Evolutionary conservation across 2,797 vertebrate species (phyloP), one percentile per base, ranked within the genome.

Genomic region (Phyllotis vaccarum): DNA sequence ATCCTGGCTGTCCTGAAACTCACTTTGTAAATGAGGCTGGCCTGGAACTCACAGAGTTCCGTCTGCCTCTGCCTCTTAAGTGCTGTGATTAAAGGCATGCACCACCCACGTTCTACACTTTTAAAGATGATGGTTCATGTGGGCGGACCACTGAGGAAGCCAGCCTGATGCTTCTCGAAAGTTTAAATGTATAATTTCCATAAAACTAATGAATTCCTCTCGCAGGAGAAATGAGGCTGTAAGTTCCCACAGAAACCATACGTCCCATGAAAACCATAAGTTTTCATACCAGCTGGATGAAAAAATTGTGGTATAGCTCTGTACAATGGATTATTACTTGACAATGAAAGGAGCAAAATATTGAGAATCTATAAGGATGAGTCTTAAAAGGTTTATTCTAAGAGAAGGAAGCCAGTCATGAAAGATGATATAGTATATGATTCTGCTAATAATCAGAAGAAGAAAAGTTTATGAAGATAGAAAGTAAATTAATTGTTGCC

Each of bases 361-460:
- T 34, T 87, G 46, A 56, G 76, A 78, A 40, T 72, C 27, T 54
- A 24, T 2, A 75, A 79, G 19, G 56, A 79, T 86, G 52, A 90
- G 68, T 31, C 82, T 97, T 94, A 58, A 72, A 91, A 93, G 89
- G 34, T 79, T 89, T 64, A 66, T 37, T 60, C 14, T 91, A 74
- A 94, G 17, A 88, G 79, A 46, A 96, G 87, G 49, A 93, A 91
- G 43, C 31, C 72, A 64, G 34, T 93, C 66, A 85, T 6, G 54
- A 72, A 92, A 95, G 78, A 24, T 83, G 68, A 91, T 56, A 91
- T 56, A 52, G 16, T 70, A 0, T 68, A n/a, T 82, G n/a, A 74
- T 52, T 49, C 24, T 46, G 40, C 62, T 83, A 79, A 74, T 94
- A 31, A 91, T 40, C 72, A 74, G 31, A 79, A 74, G 22, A 91